Evolutionary conservation across 2,113 vertebrate species (phyloP).

Genomic region (Dicaeum eximium): DNA sequence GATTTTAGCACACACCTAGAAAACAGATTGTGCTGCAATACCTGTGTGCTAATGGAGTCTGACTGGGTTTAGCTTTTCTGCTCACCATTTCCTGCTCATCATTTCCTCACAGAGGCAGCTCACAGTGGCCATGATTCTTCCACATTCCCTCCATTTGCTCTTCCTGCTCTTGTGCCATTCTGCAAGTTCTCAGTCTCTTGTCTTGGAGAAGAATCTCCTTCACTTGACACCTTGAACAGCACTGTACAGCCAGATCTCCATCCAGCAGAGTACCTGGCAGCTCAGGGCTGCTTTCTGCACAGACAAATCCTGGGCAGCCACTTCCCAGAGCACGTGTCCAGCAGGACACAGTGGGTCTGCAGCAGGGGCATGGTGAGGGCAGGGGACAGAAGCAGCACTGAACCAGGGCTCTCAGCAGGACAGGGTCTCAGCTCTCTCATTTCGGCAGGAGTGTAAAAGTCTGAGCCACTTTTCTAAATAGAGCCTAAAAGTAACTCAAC

Average conservation of each 20-base stretch:
- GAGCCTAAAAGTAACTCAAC: not conserved
- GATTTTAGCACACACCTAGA: not conserved
- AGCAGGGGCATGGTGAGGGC: not conserved
- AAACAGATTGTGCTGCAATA: not conserved
- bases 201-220: not conserved
- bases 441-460: not conserved
- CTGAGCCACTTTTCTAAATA: not conserved
- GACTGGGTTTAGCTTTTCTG: not conserved
- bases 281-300: not conserved
- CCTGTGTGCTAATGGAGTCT: not conserved
- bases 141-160: not conserved
- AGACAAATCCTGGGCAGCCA: not conserved
- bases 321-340: not conserved
- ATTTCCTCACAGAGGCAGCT: not conserved
- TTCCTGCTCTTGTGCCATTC: not conserved
- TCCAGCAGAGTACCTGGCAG: not conserved
- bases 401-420: not conserved
- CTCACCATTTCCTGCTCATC: not conserved
- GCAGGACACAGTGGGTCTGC: not conserved
- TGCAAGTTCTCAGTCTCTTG: not conserved
- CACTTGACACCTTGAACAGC: not conserved
- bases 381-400: not conserved
- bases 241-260: not conserved
- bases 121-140: not conserved
- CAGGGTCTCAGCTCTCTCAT: fast-evolving